A percentile compares a stretch with the other conserved stretches of the same genome.
These are phyloP conservation scores for Lysiphlebus fabarum DNA, from an alignment of 1,140 invertebrate genomes.

Conservation along the genomic window DNA sequence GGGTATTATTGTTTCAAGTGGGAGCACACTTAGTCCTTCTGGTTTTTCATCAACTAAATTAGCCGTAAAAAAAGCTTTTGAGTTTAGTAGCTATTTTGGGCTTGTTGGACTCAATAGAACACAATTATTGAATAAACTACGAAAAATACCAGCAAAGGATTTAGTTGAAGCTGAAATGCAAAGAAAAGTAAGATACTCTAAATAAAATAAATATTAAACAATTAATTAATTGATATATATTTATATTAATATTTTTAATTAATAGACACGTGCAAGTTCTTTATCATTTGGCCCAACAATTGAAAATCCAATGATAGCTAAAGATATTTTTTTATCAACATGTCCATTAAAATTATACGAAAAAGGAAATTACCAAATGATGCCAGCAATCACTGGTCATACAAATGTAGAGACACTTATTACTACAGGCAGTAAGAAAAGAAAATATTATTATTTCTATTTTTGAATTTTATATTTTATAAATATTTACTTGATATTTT, in stretches of 20 bases:
- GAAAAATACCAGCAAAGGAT: conserved; percentile 47
- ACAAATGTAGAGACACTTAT: conserved; percentile 60
- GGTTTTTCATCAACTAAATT: conserved; percentile 50
- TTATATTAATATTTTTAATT: conserved; percentile 49
- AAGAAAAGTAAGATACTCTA: conserved; percentile 23
- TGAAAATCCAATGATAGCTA: conserved; percentile 48
- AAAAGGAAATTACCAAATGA: conserved; percentile 53
- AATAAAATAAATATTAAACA: conserved; percentile 55
- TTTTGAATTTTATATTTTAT: too few relatives aligned
- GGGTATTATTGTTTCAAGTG: conserved; percentile 59
- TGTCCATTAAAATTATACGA: conserved; percentile 54
- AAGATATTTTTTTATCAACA: conserved; percentile 53
- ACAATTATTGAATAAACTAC: conserved; percentile 55
- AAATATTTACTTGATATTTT: too few relatives aligned
- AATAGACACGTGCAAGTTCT: conserved; percentile 33
- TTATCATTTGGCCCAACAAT: conserved; percentile 53
- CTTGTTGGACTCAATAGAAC: neutral
- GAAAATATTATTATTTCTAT: conserved; percentile 21
- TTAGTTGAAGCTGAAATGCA: neutral
- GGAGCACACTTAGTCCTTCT: conserved; percentile 65
- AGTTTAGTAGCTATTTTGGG: neutral
- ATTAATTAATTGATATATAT: conserved; percentile 55
- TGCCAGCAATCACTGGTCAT: conserved; percentile 59
- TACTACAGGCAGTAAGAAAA: conserved; percentile 54
- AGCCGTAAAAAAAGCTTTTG: neutral